Conservation (phyloP, 2,888 invertebrate genomes). For the Lasioglossum pauxillum region DNA sequence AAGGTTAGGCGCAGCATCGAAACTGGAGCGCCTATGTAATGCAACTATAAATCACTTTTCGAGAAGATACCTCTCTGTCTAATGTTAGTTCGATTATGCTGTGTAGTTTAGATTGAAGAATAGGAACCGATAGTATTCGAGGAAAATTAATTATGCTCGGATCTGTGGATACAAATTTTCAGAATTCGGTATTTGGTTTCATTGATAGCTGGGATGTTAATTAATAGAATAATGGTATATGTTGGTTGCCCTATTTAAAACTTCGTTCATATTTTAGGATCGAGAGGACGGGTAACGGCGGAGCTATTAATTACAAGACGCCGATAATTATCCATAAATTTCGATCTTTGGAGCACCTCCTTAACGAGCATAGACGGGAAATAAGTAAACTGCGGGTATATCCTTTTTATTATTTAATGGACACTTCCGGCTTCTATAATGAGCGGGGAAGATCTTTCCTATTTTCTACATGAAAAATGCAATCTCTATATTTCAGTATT, state of each 20-base stretch:
- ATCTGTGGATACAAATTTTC: constrained; percentile 9
- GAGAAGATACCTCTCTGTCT: neutral
- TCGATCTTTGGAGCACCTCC: neutral
- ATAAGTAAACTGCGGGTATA: neutral
- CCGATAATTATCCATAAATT: constrained; percentile 63
- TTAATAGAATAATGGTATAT: constrained; percentile 6
- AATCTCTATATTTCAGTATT: neutral
- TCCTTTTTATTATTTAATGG: neutral
- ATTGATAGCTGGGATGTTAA: neutral
- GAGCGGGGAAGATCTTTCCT: neutral
- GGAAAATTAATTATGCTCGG: neutral
- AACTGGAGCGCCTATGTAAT: neutral
- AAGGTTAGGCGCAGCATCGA: neutral
- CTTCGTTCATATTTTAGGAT: neutral
- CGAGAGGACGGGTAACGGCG: constrained; percentile 23
- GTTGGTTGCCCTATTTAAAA: neutral
- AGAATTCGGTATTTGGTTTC: neutral
- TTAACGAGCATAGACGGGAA: constrained; percentile 2
- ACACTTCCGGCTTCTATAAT: neutral
- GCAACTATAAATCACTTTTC: neutral
- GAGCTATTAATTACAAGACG: neutral
- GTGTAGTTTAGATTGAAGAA: constrained; percentile 1
- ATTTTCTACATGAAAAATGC: neutral
- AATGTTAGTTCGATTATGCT: constrained; percentile 18
- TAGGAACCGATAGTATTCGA: neutral